These are phyloP conservation scores for Anastrepha ludens DNA, from an alignment of 1,140 invertebrate genomes.

Conservation along the genomic window DNA sequence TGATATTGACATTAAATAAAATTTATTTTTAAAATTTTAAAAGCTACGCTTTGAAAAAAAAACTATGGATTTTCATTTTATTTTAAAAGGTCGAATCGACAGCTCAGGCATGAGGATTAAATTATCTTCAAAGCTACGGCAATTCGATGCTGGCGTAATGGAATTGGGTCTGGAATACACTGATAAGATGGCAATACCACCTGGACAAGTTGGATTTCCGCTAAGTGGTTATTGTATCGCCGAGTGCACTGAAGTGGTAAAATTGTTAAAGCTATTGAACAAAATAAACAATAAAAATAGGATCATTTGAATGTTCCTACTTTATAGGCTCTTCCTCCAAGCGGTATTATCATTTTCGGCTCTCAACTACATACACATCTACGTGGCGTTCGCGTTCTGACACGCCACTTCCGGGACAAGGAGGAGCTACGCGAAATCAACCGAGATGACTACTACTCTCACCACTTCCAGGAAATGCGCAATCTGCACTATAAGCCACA, in stretches of 20 bases:
- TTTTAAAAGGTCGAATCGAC: constrained; percentile 84
- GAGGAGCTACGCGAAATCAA: constrained; percentile 88
- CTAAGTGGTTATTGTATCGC: constrained; percentile 93
- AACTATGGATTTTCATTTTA: not conserved
- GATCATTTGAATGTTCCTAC: not conserved
- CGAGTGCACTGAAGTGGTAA: constrained; percentile 92
- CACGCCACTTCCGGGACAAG: constrained; percentile 89
- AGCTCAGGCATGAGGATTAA: constrained; percentile 91
- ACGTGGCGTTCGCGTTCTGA: constrained; percentile 89
- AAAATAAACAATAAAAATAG: not conserved
- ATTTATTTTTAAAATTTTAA: too few species aligned
- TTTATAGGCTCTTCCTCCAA: constrained; percentile 83
- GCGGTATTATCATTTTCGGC: constrained; percentile 94
- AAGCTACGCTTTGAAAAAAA: too few species aligned
- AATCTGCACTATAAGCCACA: constrained; percentile 85
- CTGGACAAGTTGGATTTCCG: constrained; percentile 84
- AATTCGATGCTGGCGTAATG: constrained; percentile 95
- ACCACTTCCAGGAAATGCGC: constrained; percentile 98
- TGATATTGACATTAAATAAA: too few species aligned
- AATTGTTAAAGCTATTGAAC: constrained; percentile 58
- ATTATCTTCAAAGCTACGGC: constrained; percentile 82
- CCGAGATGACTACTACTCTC: constrained; percentile 96
- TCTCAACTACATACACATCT: constrained; percentile 98
- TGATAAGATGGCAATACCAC: constrained; percentile 98
- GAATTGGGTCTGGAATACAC: constrained; percentile 97